Percentiles rank a stretch among this genome's conserved stretches.
These are phyloP conservation scores for Cenopis cana DNA, from an alignment of 2,888 invertebrate genomes.

Conservation along the genomic window DNA sequence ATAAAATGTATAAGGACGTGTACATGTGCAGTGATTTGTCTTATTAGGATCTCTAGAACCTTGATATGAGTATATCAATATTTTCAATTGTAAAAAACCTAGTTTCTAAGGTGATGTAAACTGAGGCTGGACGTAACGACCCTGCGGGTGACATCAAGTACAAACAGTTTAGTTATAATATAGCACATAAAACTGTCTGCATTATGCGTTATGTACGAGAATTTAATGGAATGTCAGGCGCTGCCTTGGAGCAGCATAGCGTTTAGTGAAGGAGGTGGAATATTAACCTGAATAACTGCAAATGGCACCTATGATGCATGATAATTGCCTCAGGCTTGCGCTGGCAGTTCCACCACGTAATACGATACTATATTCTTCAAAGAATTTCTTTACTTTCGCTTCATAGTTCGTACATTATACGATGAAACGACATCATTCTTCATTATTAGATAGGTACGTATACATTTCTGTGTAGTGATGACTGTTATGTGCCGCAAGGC, in stretches of 20 bases:
- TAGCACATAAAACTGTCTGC: not conserved
- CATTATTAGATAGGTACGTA: too few species aligned
- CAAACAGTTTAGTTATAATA: not conserved
- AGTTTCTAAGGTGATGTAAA: too few species aligned
- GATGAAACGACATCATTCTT: too few species aligned
- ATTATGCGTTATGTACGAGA: slow-evolving; percentile 47
- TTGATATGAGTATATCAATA: too few species aligned
- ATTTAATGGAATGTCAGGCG: slow-evolving; percentile 57
- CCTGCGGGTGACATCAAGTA: too few species aligned
- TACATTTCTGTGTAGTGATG: too few species aligned
- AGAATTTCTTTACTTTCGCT: not conserved
- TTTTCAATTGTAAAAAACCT: too few species aligned
- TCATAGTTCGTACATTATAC: not conserved
- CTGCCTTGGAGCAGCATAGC: slow-evolving; percentile 49
- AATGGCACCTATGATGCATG: slow-evolving; percentile 57
- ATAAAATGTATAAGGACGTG: too few species aligned
- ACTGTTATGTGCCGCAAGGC: too few species aligned
- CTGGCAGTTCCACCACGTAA: slow-evolving; percentile 12
- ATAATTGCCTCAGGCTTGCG: slow-evolving; percentile 61
- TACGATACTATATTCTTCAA: not conserved
- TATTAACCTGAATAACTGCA: slow-evolving; percentile 67
- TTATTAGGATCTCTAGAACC: too few species aligned
- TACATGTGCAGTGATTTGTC: too few species aligned
- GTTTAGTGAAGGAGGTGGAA: slow-evolving; percentile 59
- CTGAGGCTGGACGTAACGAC: too few species aligned